These are phyloP conservation scores for Drosophila pullipes DNA, from an alignment of 2,888 invertebrate genomes.

Conservation along the genomic window DNA sequence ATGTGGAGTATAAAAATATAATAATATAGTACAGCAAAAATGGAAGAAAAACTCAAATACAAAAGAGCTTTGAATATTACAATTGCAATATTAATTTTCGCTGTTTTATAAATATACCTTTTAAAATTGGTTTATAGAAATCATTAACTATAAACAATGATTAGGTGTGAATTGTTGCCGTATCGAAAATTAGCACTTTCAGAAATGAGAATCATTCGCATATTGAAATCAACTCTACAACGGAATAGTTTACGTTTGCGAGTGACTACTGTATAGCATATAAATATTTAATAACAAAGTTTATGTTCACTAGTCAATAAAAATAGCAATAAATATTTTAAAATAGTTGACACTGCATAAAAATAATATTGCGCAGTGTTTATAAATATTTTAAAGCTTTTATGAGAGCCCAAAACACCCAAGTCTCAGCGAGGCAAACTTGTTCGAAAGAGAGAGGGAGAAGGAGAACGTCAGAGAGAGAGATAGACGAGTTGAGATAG, in stretches of 20 bases:
- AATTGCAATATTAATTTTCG: not conserved
- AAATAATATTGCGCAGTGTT: slow-evolving; percentile 30
- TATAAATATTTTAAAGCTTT: slow-evolving; percentile 10
- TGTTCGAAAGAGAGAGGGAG: slow-evolving; percentile 10
- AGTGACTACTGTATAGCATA: not conserved
- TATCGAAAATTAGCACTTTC: not conserved
- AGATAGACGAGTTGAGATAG: not conserved
- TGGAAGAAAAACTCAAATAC: not conserved
- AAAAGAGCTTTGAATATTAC: too few relatives aligned
- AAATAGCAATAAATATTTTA: not conserved
- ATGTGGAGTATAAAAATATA: not conserved
- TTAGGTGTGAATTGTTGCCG: not conserved
- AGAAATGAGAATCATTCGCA: not conserved
- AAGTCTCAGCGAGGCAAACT: slow-evolving; percentile 1
- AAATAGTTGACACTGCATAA: slow-evolving; percentile 14
- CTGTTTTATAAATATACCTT: not conserved
- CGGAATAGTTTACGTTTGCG: not conserved
- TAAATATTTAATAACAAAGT: not conserved
- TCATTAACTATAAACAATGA: not conserved
- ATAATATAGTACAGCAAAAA: not conserved
- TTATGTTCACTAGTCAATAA: slow-evolving; percentile 5
- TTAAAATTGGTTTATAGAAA: not conserved
- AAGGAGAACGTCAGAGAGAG: not conserved
- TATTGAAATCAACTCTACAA: not conserved
- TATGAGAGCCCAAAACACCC: not conserved